Evolutionary conservation across 2,113 vertebrate species (phyloP), one percentile per base, ranked within the genome.

Genomic region (Microcebus griseorufus): DNA sequence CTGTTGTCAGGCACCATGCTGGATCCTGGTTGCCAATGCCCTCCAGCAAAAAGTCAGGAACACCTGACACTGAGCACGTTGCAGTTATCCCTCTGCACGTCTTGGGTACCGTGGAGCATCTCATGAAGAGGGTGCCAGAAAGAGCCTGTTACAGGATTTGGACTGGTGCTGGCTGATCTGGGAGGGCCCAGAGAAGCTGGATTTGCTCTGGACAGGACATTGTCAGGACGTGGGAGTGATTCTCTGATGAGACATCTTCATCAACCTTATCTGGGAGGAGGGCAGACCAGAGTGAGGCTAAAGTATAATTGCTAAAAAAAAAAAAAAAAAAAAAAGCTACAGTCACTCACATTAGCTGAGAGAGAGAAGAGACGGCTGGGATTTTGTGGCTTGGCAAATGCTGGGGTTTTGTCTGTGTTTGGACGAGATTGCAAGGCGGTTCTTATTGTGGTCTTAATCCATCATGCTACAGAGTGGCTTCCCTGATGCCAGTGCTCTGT

Each of bases 131-230:
- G 18, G 27, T 16, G 9, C 2, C 5, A 5, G 70, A 12, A 18
- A 42, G 60, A 45, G 42, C 6, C 13, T 25, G 1, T 1, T 4
- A 13, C 3, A 6, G n/a, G 17, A 22, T n/a, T 11, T 10, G n/a
- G 67, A 7, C 12, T 2, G 6, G 20, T 0, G 23, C 0, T 3
- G 11, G 69, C 29, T 23, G n/a, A 32, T 6, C 1, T 1, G 4
- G 0, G 27, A 42, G 23, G 18, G n/a, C 11, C 65, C n/a, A 53
- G 6, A 65, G 81, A 25, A 25, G 20, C 6, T 18, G 42, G 18
- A 10, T 6, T n/a, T 65, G 2, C 76, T 73, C 51, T 7, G 65
- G 58, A 45, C 5, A 53, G 16, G 25, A 37, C 8, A 22, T 14
- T 22, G 10, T 64, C 58, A 11, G 13, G 34, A 8, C 1, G 14